phyloP scores from a whole-genome alignment of 2,113 vertebrate species.

The Lycaon pictus region DNA sequence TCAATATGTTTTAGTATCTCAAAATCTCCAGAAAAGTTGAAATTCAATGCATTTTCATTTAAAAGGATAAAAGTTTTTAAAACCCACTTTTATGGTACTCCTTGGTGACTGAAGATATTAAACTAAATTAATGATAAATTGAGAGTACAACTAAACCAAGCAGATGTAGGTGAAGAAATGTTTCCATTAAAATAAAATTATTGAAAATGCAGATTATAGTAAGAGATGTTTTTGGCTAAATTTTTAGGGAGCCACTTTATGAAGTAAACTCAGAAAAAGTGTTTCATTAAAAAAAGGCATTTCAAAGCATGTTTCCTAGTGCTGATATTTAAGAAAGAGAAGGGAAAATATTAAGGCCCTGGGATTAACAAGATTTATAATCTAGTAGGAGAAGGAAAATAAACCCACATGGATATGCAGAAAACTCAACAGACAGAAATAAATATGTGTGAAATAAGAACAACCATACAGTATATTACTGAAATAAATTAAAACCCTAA shows the following conservation, averaged over 20 bases:
- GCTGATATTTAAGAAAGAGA: not conserved
- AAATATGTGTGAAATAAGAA: not conserved
- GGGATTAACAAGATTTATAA: not conserved
- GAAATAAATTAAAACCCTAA: not conserved
- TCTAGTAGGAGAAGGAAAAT: not conserved
- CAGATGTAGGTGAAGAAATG: not conserved
- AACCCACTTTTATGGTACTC: not conserved
- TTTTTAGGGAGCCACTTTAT: not conserved
- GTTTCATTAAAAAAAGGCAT: not conserved
- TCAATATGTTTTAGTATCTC: not conserved
- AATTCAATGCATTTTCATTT: slow-evolving; percentile 38
- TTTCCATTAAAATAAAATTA: not conserved
- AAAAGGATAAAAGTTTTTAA: not conserved
- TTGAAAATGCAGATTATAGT: not conserved
- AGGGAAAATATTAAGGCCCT: not conserved
- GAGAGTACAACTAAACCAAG: slow-evolving; percentile 4
- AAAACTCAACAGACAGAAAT: not conserved
- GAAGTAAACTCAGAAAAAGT: not conserved
- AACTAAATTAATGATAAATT: slow-evolving; percentile 3
- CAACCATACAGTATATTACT: not conserved
- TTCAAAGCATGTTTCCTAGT: not conserved
- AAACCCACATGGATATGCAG: not conserved
- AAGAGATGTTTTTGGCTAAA: not conserved
- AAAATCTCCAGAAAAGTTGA: not conserved
- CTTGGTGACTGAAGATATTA: not conserved